Base-by-base conservation (phyloP, 2,113 vertebrate species). In the Seriola aureovittata region DNA sequence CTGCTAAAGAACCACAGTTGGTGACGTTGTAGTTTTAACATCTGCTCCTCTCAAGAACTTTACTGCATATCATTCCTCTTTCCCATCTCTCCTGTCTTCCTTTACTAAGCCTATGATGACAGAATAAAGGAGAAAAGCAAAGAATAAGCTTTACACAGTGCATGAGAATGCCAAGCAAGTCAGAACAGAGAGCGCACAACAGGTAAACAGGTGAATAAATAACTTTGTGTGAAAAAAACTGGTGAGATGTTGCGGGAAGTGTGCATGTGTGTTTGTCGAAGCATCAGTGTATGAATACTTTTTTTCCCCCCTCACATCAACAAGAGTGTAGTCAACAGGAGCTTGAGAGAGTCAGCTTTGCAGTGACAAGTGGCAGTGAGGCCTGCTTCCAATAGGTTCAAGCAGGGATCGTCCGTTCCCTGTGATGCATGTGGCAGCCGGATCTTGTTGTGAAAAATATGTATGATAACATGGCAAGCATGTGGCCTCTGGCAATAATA, bases 401-500 rank as follows among this genome's bases (percentile, higher is more conserved):
- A 86, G 44, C 55, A 58, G 77, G 54, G 73, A 86, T 57, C 7
- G 23, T 75, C 66, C 17, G 13, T 69, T 66, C 69, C 69, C 78
- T 36, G 65, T 76, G 74, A 85, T 85, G 71, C 80, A 57, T 85
- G 76, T 25, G 50, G 78, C 38, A 73, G 67, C 54, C 32, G 50
- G 70, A 85, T 84, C 85, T 85, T 87, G 59, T 84, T 76, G 76
- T 77, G 55, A 69, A 67, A 80, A 59, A 90, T 81, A 46, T 86
- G 67, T 70, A 85, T 69, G 71, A 85, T 91, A 82, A 66, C 83
- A 82, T 63, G 67, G 77, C 58, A 57, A 76, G 80, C 74, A 78
- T 85, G 82, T 81, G 80, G 82, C 82, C 82, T 88, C 83, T 85
- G 89, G 84, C 84, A 86, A 70, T 88, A 90, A 91, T 92, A 87